Conservation (phyloP, 1,140 invertebrate genomes). For the Temnothorax nylanderi region DNA sequence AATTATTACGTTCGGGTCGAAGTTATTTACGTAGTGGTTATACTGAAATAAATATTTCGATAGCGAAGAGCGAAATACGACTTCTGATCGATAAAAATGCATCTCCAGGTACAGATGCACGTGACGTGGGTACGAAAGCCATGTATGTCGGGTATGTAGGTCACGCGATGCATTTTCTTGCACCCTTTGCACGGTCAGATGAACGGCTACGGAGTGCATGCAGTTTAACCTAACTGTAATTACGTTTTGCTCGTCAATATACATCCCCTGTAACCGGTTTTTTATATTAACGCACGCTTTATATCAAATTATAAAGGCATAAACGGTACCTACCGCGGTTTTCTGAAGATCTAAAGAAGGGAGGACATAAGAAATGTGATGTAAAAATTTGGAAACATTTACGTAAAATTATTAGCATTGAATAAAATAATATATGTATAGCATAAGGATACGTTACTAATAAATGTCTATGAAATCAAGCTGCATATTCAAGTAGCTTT, state of each 20-base stretch:
- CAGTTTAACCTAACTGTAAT: slow-evolving; percentile 32
- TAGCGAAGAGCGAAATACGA: neutral
- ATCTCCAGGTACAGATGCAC: neutral
- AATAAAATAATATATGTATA: neutral
- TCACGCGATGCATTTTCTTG: slow-evolving; percentile 47
- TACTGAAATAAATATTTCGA: slow-evolving; percentile 15
- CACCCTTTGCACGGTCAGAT: slow-evolving; percentile 20
- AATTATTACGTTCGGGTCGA: neutral
- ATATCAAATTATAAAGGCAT: slow-evolving; percentile 12
- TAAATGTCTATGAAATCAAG: neutral
- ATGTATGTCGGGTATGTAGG: slow-evolving; percentile 45
- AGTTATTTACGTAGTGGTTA: neutral
- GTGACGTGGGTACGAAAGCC: slow-evolving; percentile 30
- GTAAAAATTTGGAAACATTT: neutral
- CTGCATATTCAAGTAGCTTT: neutral
- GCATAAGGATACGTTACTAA: neutral
- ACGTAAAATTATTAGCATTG: neutral
- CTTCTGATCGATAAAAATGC: slow-evolving; percentile 41
- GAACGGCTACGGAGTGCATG: slow-evolving; percentile 5
- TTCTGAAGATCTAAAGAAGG: neutral
- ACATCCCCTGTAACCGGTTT: neutral
- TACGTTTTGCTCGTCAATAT: neutral
- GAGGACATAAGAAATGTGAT: neutral
- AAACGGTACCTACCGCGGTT: neutral
- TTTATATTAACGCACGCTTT: neutral